Conservation (phyloP, 2,797 vertebrate genomes). For the Corythornis leucogaster region DNA sequence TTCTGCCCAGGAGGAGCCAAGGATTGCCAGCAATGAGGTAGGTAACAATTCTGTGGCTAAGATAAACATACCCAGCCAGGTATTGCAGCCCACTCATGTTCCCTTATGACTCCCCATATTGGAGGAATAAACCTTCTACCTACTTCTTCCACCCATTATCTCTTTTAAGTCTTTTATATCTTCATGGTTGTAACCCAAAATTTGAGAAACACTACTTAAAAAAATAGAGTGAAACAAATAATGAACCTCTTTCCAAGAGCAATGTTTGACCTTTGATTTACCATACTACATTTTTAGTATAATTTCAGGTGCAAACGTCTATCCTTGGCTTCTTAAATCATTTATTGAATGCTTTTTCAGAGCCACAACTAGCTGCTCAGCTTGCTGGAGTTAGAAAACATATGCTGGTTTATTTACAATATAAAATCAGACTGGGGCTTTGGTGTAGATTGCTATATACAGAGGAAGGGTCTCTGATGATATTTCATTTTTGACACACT, state of each 20-base stretch:
- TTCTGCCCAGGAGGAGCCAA: not conserved
- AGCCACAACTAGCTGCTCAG: constrained; percentile 4
- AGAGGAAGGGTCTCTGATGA: not conserved
- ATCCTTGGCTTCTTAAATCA: not conserved
- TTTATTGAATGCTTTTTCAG: constrained; percentile 31
- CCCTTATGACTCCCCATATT: not conserved
- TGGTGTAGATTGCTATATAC: constrained; percentile 27
- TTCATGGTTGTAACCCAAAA: not conserved
- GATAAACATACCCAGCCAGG: not conserved
- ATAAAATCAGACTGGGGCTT: constrained; percentile 49
- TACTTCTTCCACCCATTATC: not conserved
- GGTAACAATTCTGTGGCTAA: not conserved
- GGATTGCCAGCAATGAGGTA: not conserved
- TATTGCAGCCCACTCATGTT: constrained; percentile 28
- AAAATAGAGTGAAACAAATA: not conserved
- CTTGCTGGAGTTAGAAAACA: constrained; percentile 35
- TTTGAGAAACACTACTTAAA: not conserved
- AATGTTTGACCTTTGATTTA: constrained; percentile 5
- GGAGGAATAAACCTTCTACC: not conserved
- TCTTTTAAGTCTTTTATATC: not conserved
- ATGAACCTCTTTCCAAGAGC: not conserved
- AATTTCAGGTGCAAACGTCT: constrained; percentile 32
- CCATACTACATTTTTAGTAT: not conserved
- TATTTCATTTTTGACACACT: not conserved
- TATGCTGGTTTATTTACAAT: constrained; percentile 54